Base-by-base conservation (phyloP, 1,140 invertebrate genomes). In the Zaprionus kolodkinae region DNA sequence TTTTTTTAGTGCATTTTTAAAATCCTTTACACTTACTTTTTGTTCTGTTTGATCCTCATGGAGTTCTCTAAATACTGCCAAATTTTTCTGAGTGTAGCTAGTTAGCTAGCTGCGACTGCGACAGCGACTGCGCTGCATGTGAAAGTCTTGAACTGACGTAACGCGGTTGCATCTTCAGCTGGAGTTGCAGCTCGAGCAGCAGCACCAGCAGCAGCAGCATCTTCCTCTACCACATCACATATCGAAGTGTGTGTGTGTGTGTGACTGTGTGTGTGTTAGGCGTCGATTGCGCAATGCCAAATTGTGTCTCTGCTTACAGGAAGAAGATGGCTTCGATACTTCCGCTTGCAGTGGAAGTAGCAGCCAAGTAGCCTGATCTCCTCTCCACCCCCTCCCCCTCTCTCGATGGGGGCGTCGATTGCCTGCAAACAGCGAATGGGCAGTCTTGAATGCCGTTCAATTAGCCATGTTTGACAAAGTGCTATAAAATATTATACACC, bases 391-490 rank as follows among this genome's bases (percentile, higher is more conserved):
- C 6, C 25, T 13, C 12, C 3, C 7, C 30, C 27, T 13, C 12
- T 30, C 2, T 33, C 13, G 38, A 2, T 13, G 65, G 21, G 65
- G 64, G 72, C 48, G 71, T 55, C 45, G 11, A 38, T 71, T 69
- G 59, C 27, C 27, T 5, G 38, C 54, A 15, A 52, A 43, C 43
- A 38, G 25, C 55, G 27, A 17, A 50, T 64, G 38, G 50, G 56
- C 67, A 79, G 72, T 54, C 57, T 69, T 75, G 70, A 75, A 76
- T 65, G 77, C 30, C 72, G 80, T 87, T 89, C 54, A 84, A 88
- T 88, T 89, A 84, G 71, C 65, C 78, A 81, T 88, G 89, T 89
- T 88, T 88, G 85, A 81, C 84, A 89, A 74, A 70, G 66, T 68
- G 57, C 66, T 65, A 80, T 81, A 70, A 78, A 78, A 88, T 70